Conservation (phyloP, 2,113 vertebrate genomes). For the Percina caprodes region DNA sequence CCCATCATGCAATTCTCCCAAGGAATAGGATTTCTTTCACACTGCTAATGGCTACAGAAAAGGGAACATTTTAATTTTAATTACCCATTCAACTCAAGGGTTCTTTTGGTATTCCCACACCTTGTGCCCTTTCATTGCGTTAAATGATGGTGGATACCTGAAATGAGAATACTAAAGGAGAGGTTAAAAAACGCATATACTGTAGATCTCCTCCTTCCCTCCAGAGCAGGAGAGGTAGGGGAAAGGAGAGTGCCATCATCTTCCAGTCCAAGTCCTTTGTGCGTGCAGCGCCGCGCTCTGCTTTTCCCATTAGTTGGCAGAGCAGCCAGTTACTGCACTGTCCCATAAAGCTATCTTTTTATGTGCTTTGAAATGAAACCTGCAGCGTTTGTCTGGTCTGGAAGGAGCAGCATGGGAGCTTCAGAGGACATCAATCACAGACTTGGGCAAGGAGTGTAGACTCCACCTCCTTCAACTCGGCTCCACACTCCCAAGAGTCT, state of each 20-base stretch:
- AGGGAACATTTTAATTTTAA: constrained; percentile 84
- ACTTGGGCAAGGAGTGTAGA: constrained; percentile 65
- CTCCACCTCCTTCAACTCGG: constrained; percentile 53
- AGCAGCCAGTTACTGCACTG: constrained; percentile 71
- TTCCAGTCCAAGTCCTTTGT: constrained; percentile 63
- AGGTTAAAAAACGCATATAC: constrained; percentile 18
- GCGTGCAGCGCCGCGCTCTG: constrained; percentile 56
- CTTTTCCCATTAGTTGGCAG: constrained; percentile 73
- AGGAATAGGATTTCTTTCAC: constrained; percentile 81
- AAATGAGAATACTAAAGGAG: constrained; percentile 50
- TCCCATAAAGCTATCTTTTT: constrained; percentile 75
- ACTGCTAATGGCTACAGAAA: constrained; percentile 82
- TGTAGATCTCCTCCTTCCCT: constrained; percentile 15
- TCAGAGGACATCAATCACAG: constrained; percentile 77
- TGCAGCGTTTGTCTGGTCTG: constrained; percentile 75
- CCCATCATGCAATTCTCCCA: constrained; percentile 75
- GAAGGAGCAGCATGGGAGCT: constrained; percentile 74
- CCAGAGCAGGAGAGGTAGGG: constrained; percentile 38
- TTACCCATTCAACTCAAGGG: constrained; percentile 80
- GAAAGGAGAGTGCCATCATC: constrained; percentile 19
- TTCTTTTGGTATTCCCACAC: constrained; percentile 70
- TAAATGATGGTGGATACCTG: constrained; percentile 69
- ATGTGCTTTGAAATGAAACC: constrained; percentile 83
- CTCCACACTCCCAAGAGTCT: constrained; percentile 69
- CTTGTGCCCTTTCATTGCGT: constrained; percentile 68